Evolutionary conservation across 2,888 invertebrate genomes (phyloP).

Genomic region (Mamestra brassicae): DNA sequence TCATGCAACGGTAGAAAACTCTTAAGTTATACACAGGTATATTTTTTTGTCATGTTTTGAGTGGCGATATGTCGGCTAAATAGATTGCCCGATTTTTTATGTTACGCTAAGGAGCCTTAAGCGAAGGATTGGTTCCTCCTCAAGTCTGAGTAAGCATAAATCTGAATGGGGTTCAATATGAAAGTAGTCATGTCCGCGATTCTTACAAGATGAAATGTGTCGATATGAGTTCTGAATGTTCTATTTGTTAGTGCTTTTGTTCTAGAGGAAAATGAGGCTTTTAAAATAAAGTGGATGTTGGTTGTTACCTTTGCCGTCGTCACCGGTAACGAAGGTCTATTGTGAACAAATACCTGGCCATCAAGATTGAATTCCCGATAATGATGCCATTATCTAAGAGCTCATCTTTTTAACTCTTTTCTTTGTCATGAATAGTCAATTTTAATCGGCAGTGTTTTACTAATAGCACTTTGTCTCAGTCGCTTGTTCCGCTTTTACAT

Average conservation of each 20-base stretch:
- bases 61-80: slow-evolving; percentile 3
- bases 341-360: slow-evolving; percentile 40
- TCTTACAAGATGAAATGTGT: slow-evolving; percentile 22
- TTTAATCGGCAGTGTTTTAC: neutral
- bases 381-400: slow-evolving; percentile 30
- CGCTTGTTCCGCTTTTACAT: slow-evolving; percentile 1
- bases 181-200: slow-evolving; percentile 20
- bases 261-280: slow-evolving; percentile 14
- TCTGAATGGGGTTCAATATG: slow-evolving; percentile 28
- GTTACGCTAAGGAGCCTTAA: slow-evolving; percentile 21
- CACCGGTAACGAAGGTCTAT: slow-evolving; percentile 21
- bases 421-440: slow-evolving; percentile 8
- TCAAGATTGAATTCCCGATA: slow-evolving; percentile 35
- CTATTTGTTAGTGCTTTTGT: slow-evolving; percentile 7
- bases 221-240: slow-evolving; percentile 11
- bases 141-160: slow-evolving; percentile 22
- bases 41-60: slow-evolving; percentile 7
- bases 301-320: neutral
- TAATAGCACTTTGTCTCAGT: slow-evolving; percentile 10
- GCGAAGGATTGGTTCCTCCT: slow-evolving; percentile 15
- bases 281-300: slow-evolving; percentile 30
- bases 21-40: neutral
- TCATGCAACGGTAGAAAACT: neutral
- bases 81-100: slow-evolving; percentile 29
- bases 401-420: slow-evolving; percentile 12